phyloP scores from a whole-genome alignment of 2,888 invertebrate species.

The Melipona bicolor region DNA sequence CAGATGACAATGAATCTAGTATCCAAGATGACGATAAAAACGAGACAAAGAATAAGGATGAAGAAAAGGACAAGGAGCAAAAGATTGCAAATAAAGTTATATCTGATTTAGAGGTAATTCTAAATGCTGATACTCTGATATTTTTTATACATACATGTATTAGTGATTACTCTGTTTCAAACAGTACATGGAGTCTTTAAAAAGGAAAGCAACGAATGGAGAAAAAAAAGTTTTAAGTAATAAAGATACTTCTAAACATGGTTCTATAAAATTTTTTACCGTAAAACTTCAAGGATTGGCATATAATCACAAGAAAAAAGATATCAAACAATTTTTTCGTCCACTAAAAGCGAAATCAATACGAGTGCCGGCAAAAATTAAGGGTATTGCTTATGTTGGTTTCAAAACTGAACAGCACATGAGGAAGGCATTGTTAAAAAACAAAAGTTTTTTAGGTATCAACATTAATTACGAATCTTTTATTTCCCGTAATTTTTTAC shows the following conservation, averaged over 20 bases:
- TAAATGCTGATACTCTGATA: background rate
- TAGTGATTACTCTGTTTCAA: constrained; percentile 60
- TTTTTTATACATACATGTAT: constrained; percentile 14
- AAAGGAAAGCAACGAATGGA: constrained; percentile 85
- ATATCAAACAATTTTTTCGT: constrained; percentile 93
- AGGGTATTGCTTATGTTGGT: constrained; percentile 96
- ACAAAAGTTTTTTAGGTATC: constrained; percentile 93
- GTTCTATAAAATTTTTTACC: constrained; percentile 85
- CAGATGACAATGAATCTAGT: constrained; percentile 67
- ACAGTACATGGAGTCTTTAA: constrained; percentile 89
- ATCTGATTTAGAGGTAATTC: constrained; percentile 90
- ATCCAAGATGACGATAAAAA: constrained; percentile 65
- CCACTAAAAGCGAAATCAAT: constrained; percentile 92
- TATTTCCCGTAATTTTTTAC: background rate
- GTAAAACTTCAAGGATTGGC: constrained; percentile 92
- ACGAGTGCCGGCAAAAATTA: constrained; percentile 90
- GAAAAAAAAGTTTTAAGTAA: constrained; percentile 58
- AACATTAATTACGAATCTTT: constrained; percentile 39
- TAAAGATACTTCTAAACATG: constrained; percentile 75
- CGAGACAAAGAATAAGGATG: constrained; percentile 65
- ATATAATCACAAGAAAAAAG: constrained; percentile 92
- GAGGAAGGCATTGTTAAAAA: constrained; percentile 91
- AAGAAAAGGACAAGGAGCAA: constrained; percentile 76
- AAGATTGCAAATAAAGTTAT: constrained; percentile 90
- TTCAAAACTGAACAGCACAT: constrained; percentile 93